Conservation (phyloP, 2,113 vertebrate genomes). For the Psilopsiagon aymara region DNA sequence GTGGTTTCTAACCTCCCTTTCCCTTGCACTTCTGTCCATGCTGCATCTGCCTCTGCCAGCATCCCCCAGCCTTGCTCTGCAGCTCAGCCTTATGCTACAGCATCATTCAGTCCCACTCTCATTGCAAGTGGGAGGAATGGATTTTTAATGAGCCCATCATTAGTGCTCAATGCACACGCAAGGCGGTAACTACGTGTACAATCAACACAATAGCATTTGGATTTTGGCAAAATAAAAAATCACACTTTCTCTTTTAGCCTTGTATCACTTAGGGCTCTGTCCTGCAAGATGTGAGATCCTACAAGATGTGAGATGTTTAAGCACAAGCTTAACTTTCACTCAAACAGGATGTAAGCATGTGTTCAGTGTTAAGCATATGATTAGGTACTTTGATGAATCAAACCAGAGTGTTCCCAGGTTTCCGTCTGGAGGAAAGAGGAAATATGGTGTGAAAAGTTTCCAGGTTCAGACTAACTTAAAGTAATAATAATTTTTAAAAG, state of each 20-base stretch:
- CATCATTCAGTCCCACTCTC: background rate
- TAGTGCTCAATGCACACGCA: background rate
- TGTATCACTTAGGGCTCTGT: background rate
- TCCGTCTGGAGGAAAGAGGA: background rate
- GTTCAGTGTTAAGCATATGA: conserved; percentile 26
- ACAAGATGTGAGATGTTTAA: background rate
- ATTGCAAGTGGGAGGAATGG: background rate
- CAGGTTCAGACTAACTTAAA: conserved; percentile 15
- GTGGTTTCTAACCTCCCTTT: background rate
- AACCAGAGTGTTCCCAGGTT: conserved; percentile 3
- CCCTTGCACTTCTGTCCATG: background rate
- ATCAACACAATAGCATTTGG: background rate
- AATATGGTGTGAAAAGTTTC: background rate
- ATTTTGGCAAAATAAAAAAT: conserved; percentile 10
- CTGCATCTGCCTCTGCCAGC: background rate
- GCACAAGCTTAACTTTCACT: conserved; percentile 25
- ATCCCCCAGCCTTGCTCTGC: background rate
- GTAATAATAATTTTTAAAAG: background rate
- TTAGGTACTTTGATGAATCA: conserved; percentile 36
- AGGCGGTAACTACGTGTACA: background rate
- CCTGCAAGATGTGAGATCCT: background rate
- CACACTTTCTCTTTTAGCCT: background rate
- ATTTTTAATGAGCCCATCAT: conserved; percentile 24
- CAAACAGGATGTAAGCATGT: conserved; percentile 12
- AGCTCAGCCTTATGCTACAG: background rate